A percentile compares a stretch with the other conserved stretches of the same genome.
phyloP scores from a whole-genome alignment of 2,113 vertebrate species.

The Emydocephalus ijimae region DNA sequence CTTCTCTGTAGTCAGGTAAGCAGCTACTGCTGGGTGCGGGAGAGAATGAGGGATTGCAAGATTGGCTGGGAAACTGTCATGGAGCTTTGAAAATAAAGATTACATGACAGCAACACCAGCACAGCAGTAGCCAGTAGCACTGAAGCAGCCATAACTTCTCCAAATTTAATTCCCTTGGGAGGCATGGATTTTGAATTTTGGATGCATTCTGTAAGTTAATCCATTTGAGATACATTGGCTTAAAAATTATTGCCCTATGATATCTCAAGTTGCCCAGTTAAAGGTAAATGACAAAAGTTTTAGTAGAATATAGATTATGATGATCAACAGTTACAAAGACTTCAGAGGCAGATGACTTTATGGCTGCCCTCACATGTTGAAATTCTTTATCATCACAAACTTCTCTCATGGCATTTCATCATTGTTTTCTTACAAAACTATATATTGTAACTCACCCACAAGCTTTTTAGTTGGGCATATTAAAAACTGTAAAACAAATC shows the following conservation, averaged over 20 bases:
- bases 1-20: background rate
- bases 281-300: background rate
- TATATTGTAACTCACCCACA: background rate
- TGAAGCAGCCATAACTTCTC: background rate
- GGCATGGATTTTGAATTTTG: background rate
- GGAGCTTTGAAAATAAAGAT: background rate
- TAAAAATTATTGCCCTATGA: background rate
- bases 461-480: background rate
- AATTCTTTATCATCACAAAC: background rate
- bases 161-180: background rate
- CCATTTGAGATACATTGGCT: background rate
- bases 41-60: background rate
- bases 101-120: background rate
- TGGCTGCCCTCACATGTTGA: background rate
- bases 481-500: background rate
- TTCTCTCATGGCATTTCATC: background rate
- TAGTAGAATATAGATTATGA: background rate
- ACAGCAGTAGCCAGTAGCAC: background rate
- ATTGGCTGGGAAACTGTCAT: background rate
- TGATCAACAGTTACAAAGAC: background rate
- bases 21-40: background rate
- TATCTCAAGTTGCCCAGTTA: background rate
- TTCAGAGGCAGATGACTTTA: background rate
- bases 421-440: background rate
- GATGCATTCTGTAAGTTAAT: background rate